phyloP scores from a whole-genome alignment of 2,888 invertebrate species.

The Euplagia quadripunctaria region DNA sequence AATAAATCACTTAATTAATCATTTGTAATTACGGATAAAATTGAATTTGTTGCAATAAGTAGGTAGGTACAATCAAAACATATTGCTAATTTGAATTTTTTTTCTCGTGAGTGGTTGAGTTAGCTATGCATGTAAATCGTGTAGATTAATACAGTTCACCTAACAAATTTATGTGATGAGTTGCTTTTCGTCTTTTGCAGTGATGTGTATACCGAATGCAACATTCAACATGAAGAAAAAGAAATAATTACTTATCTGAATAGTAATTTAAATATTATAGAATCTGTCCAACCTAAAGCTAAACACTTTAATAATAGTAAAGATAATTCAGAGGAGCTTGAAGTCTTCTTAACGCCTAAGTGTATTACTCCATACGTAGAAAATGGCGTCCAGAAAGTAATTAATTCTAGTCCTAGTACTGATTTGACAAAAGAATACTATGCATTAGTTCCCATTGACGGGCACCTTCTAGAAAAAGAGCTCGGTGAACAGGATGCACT shows the following conservation, averaged over 20 bases:
- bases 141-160: background rate
- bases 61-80: too few species aligned
- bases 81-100: too few species aligned
- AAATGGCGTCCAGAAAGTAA: conserved; percentile 62
- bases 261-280: conserved; percentile 60
- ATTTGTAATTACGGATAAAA: too few species aligned
- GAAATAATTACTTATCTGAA: conserved; percentile 80
- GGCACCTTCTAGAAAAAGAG: conserved; percentile 81
- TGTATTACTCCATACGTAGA: conserved; percentile 74
- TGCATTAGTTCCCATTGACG: conserved; percentile 75
- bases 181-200: conserved; percentile 61
- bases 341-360: conserved; percentile 82
- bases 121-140: too few species aligned
- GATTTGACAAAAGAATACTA: conserved; percentile 80
- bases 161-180: background rate
- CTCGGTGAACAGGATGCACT: conserved; percentile 85
- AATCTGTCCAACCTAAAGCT: conserved; percentile 53
- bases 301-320: conserved; percentile 54
- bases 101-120: too few species aligned
- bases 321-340: conserved; percentile 73
- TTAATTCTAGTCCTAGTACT: conserved; percentile 76
- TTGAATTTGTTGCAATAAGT: too few species aligned
- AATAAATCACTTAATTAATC: too few species aligned
- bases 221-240: conserved; percentile 81
- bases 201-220: conserved; percentile 84